Conservation (phyloP, 2,113 vertebrate genomes). For the Hippocampus comes region DNA sequence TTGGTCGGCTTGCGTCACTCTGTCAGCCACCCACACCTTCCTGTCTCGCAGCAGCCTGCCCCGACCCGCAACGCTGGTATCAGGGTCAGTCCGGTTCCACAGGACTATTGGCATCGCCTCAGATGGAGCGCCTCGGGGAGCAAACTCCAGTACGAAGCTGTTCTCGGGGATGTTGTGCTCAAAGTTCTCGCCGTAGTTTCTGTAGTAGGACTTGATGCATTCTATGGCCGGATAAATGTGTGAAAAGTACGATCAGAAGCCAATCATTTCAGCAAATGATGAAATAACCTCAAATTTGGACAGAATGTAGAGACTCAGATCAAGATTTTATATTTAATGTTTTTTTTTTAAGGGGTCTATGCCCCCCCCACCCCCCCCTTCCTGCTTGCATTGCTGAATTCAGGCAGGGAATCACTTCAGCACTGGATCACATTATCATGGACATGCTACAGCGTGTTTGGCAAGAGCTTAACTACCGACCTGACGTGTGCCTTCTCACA, state of each 20-base stretch:
- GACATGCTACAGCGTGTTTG: no score
- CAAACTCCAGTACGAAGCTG: conserved; percentile 59
- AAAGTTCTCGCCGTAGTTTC: conserved; percentile 63
- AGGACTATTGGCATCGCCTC: conserved; percentile 52
- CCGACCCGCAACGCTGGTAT: conserved; percentile 11
- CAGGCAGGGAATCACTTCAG: no score
- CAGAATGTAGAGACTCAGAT: no score
- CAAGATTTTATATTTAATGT: no score
- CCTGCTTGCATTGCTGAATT: no score
- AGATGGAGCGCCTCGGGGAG: conserved; percentile 29
- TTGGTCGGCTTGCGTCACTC: conserved; percentile 63
- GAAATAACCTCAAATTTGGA: no score
- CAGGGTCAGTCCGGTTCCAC: conserved; percentile 57
- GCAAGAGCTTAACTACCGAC: no score
- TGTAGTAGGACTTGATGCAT: conserved; percentile 55
- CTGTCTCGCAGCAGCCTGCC: conserved; percentile 44
- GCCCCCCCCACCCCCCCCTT: no score
- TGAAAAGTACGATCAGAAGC: neutral
- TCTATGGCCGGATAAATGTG: conserved; percentile 32
- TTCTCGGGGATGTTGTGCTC: conserved; percentile 53
- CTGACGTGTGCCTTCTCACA: no score
- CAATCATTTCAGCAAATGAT: no score
- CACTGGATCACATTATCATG: no score
- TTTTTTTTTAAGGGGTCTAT: no score
- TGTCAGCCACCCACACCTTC: conserved; percentile 60